A percentile compares a stretch with the other conserved stretches of the same genome.
phyloP scores from a whole-genome alignment of 2,888 invertebrate species.

The Theretra japonica region DNA sequence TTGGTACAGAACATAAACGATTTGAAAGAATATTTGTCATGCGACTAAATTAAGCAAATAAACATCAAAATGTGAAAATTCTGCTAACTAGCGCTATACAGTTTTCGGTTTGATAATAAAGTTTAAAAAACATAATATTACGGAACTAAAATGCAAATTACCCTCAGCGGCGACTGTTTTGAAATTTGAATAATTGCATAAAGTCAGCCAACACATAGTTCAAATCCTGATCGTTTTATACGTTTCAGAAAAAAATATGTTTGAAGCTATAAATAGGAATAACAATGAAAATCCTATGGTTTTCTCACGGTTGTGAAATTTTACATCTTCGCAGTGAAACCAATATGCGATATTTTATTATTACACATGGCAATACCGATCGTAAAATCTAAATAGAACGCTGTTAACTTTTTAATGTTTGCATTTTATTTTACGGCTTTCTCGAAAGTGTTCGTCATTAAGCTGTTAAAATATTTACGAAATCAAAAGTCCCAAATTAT shows the following conservation, averaged over 20 bases:
- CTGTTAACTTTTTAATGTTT: conserved; percentile 1
- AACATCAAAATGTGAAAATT: no score
- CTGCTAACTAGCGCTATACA: no score
- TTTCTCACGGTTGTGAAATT: not conserved
- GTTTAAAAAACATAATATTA: no score
- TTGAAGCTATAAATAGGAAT: not conserved
- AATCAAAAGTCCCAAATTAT: conserved; percentile 14
- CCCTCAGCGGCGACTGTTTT: no score
- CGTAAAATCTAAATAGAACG: conserved; percentile 15
- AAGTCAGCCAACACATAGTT: no score
- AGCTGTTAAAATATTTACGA: conserved; percentile 8
- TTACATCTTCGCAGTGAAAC: not conserved
- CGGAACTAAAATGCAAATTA: no score
- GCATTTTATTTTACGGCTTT: conserved; percentile 20
- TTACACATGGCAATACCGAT: not conserved
- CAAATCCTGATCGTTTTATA: not conserved
- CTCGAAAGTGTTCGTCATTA: conserved; percentile 1
- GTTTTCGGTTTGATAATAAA: no score
- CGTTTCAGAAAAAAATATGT: not conserved
- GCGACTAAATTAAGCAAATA: no score
- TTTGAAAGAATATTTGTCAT: no score
- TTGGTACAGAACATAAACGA: no score
- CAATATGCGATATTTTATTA: not conserved
- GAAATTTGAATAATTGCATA: no score
- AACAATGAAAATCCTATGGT: not conserved